Percentiles rank a stretch among this genome's conserved stretches.
These are phyloP conservation scores for Corythaeola cristata DNA, from an alignment of 2,113 vertebrate species.

Conservation along the genomic window DNA sequence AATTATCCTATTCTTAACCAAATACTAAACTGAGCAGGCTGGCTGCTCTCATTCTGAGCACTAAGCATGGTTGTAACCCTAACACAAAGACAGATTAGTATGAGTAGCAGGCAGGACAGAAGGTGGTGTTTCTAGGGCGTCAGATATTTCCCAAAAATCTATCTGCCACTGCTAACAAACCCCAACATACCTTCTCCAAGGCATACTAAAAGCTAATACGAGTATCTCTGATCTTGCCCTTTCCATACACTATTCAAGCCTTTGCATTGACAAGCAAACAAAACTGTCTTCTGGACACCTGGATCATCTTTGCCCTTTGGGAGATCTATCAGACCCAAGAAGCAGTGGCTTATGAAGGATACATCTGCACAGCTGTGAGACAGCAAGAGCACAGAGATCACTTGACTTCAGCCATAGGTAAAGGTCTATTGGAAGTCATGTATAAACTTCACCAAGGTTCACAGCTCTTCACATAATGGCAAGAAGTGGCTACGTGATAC, in stretches of 20 bases:
- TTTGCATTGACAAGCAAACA: background rate
- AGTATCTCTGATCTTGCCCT: background rate
- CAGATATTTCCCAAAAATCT: background rate
- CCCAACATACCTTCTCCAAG: no score
- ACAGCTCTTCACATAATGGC: background rate
- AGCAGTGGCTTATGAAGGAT: background rate
- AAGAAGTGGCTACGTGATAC: slow-evolving; percentile 8
- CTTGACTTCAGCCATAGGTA: background rate
- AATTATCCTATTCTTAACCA: background rate
- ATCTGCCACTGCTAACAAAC: no score
- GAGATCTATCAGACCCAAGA: background rate
- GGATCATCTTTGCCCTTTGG: background rate
- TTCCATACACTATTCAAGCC: background rate
- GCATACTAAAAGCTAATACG: no score
- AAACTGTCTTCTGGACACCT: background rate
- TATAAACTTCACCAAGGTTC: background rate
- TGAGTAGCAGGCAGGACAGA: background rate
- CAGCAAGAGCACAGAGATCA: background rate
- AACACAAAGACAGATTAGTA: background rate
- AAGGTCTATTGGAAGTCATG: background rate
- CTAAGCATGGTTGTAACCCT: background rate
- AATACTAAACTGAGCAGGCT: background rate
- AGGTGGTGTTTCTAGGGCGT: background rate
- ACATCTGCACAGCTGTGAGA: background rate
- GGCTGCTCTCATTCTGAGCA: background rate